Conservation (phyloP, 1,140 invertebrate genomes). For the Habropoda laboriosa region DNA sequence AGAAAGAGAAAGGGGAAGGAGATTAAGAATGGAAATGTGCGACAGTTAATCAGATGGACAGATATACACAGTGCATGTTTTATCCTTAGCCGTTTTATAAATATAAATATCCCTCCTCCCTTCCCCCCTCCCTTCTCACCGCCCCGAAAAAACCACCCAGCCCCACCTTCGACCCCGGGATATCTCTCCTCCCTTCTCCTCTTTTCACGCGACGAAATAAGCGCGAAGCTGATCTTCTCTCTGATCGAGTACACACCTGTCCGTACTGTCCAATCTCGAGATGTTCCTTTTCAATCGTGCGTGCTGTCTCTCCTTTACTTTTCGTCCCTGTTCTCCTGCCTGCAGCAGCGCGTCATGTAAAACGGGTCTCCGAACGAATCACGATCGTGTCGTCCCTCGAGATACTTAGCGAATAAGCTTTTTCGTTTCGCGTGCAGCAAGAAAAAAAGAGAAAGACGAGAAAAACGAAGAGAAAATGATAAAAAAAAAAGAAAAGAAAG, state of each 20-base stretch:
- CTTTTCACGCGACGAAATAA: conserved; percentile 38
- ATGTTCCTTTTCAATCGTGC: conserved; percentile 52
- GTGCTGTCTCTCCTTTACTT: conserved; percentile 35
- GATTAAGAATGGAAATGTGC: conserved; percentile 47
- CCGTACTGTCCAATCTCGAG: conserved; percentile 35
- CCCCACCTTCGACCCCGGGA: too few relatives aligned
- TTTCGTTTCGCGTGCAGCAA: conserved; percentile 37
- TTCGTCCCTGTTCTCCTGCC: neutral
- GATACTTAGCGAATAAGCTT: conserved; percentile 58
- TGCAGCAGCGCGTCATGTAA: neutral
- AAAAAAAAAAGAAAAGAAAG: neutral
- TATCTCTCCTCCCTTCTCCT: conserved; percentile 27
- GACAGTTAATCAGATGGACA: conserved; percentile 65
- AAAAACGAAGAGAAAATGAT: neutral
- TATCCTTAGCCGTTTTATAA: conserved; percentile 79
- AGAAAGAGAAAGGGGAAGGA: conserved; percentile 60
- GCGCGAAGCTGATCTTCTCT: conserved; percentile 41
- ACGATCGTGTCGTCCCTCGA: conserved; percentile 38
- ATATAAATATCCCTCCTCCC: conserved; percentile 74
- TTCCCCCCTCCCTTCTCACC: conserved; percentile 27
- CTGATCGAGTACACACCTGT: conserved; percentile 38
- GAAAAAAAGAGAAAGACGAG: neutral
- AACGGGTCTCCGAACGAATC: conserved; percentile 13
- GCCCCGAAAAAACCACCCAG: too few relatives aligned
- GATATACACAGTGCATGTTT: conserved; percentile 79